These are phyloP conservation scores for Dyspetes luteomarginatus DNA, from an alignment of 2,888 invertebrate species.

Conservation along the genomic window DNA sequence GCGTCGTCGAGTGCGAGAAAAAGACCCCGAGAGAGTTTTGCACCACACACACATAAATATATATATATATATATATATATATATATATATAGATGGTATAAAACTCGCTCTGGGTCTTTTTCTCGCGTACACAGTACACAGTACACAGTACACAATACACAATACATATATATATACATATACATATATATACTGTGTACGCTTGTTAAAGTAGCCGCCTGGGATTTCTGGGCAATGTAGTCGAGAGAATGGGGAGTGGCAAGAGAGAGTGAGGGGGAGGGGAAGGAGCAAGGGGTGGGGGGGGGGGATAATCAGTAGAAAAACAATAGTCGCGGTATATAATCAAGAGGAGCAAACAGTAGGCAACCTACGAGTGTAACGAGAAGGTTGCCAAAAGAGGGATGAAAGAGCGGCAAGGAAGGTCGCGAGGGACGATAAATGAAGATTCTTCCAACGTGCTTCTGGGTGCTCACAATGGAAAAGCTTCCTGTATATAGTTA, in stretches of 20 bases:
- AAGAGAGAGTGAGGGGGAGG: too few relatives aligned
- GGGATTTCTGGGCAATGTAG: conserved; percentile 60
- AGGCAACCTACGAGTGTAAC: neutral
- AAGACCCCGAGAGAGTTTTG: neutral
- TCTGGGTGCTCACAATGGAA: too few relatives aligned
- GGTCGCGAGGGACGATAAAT: conserved; percentile 30
- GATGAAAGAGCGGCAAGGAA: conserved; percentile 27
- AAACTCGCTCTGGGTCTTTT: too few relatives aligned
- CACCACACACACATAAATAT: neutral
- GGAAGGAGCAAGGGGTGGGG: too few relatives aligned
- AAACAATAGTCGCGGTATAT: conserved; percentile 67
- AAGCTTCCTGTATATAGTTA: too few relatives aligned
- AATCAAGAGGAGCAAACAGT: conserved; percentile 66
- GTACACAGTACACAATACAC: too few relatives aligned
- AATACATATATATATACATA: too few relatives aligned
- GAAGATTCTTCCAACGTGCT: conserved; percentile 47
- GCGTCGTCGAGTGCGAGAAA: too few relatives aligned
- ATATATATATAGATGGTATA: too few relatives aligned
- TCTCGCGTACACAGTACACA: too few relatives aligned
- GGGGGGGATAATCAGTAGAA: conserved; percentile 62
- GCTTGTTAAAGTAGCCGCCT: conserved; percentile 64
- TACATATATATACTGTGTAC: neutral
- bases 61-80: conserved; percentile 6
- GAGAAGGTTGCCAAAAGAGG: neutral
- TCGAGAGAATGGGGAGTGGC: too few relatives aligned